Evolutionary conservation across 2,888 invertebrate species (phyloP).

Genomic region (Lasius fuliginosus): DNA sequence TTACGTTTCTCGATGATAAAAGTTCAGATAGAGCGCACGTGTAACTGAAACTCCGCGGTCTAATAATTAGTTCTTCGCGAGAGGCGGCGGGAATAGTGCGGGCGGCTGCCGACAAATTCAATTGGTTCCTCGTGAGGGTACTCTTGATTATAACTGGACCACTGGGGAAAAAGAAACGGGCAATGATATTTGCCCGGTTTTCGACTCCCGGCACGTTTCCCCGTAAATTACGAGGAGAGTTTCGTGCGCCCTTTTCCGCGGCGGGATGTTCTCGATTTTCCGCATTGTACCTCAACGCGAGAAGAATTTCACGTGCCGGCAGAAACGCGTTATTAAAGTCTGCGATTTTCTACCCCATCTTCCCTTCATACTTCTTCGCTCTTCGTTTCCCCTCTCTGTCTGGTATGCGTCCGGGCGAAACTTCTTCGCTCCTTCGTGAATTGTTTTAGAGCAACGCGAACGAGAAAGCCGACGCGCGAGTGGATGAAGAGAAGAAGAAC

Average conservation of each 20-base stretch:
- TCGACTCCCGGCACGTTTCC: slow-evolving; percentile 73
- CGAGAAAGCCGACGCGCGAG: slow-evolving; percentile 37
- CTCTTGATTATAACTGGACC: slow-evolving; percentile 75
- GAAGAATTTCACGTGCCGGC: slow-evolving; percentile 74
- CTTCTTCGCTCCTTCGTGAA: slow-evolving; percentile 68
- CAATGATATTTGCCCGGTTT: slow-evolving; percentile 75
- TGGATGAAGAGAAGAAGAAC: slow-evolving; percentile 12
- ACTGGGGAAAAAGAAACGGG: slow-evolving; percentile 66
- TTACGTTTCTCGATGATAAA: slow-evolving; percentile 56
- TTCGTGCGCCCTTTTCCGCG: slow-evolving; percentile 69
- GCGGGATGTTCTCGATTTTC: slow-evolving; percentile 70
- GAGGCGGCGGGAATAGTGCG: slow-evolving; percentile 54
- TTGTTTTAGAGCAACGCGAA: slow-evolving; percentile 68
- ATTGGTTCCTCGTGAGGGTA: slow-evolving; percentile 68
- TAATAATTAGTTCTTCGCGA: slow-evolving; percentile 69
- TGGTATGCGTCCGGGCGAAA: slow-evolving; percentile 62
- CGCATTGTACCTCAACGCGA: slow-evolving; percentile 76
- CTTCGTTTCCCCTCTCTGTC: slow-evolving; percentile 17
- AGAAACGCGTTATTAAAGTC: slow-evolving; percentile 77
- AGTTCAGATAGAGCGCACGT: slow-evolving; percentile 58
- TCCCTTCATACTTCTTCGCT: slow-evolving; percentile 36
- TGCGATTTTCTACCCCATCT: slow-evolving; percentile 67
- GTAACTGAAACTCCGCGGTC: slow-evolving; percentile 67
- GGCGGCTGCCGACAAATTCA: slow-evolving; percentile 69
- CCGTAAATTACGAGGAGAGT: slow-evolving; percentile 73